Base-by-base conservation (phyloP, 2,888 invertebrate genomes). In the Acholoe squamosa region DNA sequence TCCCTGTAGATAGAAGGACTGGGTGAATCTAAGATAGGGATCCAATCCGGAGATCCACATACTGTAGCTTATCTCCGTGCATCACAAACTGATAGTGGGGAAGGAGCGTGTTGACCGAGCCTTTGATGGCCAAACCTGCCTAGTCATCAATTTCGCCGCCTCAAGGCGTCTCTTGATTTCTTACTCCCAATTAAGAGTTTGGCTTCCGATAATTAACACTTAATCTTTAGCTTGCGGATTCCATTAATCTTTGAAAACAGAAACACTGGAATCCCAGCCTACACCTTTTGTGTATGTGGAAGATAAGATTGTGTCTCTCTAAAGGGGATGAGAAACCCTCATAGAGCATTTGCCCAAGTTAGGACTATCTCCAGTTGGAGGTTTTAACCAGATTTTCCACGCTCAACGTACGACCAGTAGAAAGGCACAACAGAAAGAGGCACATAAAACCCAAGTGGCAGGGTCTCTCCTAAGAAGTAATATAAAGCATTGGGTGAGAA, bases 171-270 rank as follows among this genome's bases (percentile, higher is more conserved):
- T 61, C n/a, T 61, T 61, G 61, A 61, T 61, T 61, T 61, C 61
- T 61, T 61, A n/a, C n/a, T 61, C 43, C 61, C 61, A 61, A 61
- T 61, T 61, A 61, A 61, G 12, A 61, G 61, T n/a, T 61, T 61
- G 61, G 61, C 1, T 61, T 61, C 61, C 22, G 61, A n/a, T 61
- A 61, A 61, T 61, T 61, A 61, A 61, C 61, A 61, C 61, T 61
- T 61, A 61, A 61, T 61, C 61, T 61, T 61, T 19, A 61, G 5
- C 19, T 61, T 19, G 61, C 19, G 61, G n/a, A 61, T 7, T 14
- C 61, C 61, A 61, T 61, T 61, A 61, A 61, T 61, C 61, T 3
- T 61, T n/a, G n/a, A 7, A 61, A 12, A 19, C 22, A n/a, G 61
- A 14, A 61, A 14, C 1, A 61, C 5, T 61, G 22, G 43, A 43